These are phyloP conservation scores for Phaonia tiefii DNA, from an alignment of 2,888 invertebrate species.

Conservation along the genomic window DNA sequence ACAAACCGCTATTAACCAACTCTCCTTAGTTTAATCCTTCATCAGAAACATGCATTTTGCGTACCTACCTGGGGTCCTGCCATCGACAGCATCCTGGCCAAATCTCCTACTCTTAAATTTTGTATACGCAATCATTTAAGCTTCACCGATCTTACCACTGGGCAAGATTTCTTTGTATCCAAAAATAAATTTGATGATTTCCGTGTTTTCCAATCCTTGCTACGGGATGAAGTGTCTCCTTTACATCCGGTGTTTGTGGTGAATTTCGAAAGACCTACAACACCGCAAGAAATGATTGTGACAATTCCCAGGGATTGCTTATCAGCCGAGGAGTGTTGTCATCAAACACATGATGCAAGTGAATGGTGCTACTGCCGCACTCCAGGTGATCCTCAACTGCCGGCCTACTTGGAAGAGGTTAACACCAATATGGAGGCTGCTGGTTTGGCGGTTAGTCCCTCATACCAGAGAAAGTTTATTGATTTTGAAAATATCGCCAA, in stretches of 20 bases:
- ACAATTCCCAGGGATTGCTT: conserved; percentile 68
- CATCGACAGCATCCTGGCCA: conserved; percentile 83
- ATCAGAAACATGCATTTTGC: conserved; percentile 74
- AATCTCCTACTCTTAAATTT: conserved; percentile 84
- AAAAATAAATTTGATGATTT: conserved; percentile 74
- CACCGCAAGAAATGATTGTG: conserved; percentile 64
- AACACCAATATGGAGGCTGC: conserved; percentile 70
- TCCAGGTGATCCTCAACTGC: conserved; percentile 72
- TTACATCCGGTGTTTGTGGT: conserved; percentile 74
- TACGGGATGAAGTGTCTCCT: conserved; percentile 76
- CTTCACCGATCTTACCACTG: conserved; percentile 83
- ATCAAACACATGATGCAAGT: background rate
- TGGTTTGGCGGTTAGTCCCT: conserved; percentile 72
- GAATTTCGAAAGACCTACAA: conserved; percentile 73
- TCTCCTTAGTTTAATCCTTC: conserved; percentile 71
- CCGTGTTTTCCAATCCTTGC: conserved; percentile 71
- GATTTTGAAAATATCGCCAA: conserved; percentile 76
- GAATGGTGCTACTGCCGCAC: conserved; percentile 75
- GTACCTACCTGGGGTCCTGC: conserved; percentile 84
- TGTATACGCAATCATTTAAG: conserved; percentile 84
- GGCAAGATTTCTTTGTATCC: conserved; percentile 76
- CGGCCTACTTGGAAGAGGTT: conserved; percentile 70
- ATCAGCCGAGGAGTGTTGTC: conserved; percentile 31
- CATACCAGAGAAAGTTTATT: conserved; percentile 70
- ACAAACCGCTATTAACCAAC: background rate